Percentiles rank a stretch among this genome's conserved stretches.
phyloP scores from a whole-genome alignment of 2,888 invertebrate species.

The Cephonodes hylas region DNA sequence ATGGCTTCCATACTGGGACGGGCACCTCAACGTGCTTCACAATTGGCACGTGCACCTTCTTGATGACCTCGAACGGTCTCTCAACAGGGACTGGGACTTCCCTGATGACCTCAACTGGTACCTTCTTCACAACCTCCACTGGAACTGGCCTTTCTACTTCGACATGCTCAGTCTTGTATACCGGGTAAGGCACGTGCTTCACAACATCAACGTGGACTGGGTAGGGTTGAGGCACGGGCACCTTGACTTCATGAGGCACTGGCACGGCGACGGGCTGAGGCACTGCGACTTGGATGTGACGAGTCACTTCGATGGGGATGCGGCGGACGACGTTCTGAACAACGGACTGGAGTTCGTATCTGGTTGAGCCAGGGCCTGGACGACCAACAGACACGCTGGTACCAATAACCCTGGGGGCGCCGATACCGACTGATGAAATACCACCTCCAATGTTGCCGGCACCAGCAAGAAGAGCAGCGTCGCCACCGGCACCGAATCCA shows the following conservation, averaged over 20 bases:
- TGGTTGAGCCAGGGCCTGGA: conserved; percentile 44
- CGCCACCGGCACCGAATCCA: conserved; percentile 13
- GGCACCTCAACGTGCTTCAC: conserved; percentile 72
- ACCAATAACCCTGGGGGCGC: conserved; percentile 54
- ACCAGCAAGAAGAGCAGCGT: conserved; percentile 9
- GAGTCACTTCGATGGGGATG: conserved; percentile 69
- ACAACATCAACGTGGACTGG: conserved; percentile 70
- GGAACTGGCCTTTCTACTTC: conserved; percentile 72
- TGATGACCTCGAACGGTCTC: conserved; percentile 72
- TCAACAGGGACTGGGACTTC: conserved; percentile 69
- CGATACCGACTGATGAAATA: conserved; percentile 31
- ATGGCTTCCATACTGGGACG: conserved; percentile 72
- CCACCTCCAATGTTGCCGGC: conserved; percentile 19
- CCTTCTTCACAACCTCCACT: conserved; percentile 63
- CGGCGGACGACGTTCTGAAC: conserved; percentile 71
- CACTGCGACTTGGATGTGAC: conserved; percentile 64
- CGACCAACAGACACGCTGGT: conserved; percentile 55
- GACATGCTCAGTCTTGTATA: conserved; percentile 69
- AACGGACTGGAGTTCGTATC: conserved; percentile 71
- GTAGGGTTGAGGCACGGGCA: conserved; percentile 74
- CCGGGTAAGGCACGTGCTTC: conserved; percentile 71
- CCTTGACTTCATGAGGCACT: conserved; percentile 66
- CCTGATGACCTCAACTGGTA: conserved; percentile 69
- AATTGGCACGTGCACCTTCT: conserved; percentile 66
- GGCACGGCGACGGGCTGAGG: conserved; percentile 67